Evolutionary conservation across 1,140 invertebrate species (phyloP), one percentile per base, ranked within the genome.

Genomic region (Cydia splendana): DNA sequence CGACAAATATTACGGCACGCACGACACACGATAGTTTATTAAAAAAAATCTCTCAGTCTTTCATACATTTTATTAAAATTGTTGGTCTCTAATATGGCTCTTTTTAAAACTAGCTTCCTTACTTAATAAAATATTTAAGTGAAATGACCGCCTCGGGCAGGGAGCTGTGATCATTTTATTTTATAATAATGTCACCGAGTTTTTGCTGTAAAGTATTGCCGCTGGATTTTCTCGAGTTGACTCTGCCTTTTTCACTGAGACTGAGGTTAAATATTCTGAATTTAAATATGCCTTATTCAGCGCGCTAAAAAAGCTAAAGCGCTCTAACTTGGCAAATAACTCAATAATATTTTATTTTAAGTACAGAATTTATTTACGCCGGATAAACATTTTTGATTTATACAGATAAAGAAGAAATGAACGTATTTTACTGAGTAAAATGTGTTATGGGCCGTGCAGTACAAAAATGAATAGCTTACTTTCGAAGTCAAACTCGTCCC

Each of bases 121-220:
- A 71, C 67, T 42, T 71, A 42, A 71, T 71, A 71, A 71, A 71
- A 38, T n/a, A 42, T 71, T 71, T 45, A 71, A 71, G 67, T 71
- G 67, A 12, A 38, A 71, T 71, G 20, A 45, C 67, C 67, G 65
- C n/a, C 65, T 15, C 65, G 0, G 24, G 67, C 67, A 34, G 30
- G 24, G 65, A 13, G 12, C 65, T 69, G 15, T 69, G 67, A 71
- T 42, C 38, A 38, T 71, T 71, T 71, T 42, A 71, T 38, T 71
- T 38, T 12, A 62, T 62, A 71, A 71, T 42, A 38, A 71, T 18
- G 30, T 42, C 67, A 71, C 15, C 38, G n/a, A 38, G 15, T 42
- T 71, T 71, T 71, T 45, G 15, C 34, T 71, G 9, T 38, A 18
- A 71, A n/a, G 15, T 10, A 71, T 38, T 20, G 13, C 34, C 38